These are phyloP conservation scores for Aricia agestis DNA, from an alignment of 1,140 invertebrate species.

Conservation along the genomic window DNA sequence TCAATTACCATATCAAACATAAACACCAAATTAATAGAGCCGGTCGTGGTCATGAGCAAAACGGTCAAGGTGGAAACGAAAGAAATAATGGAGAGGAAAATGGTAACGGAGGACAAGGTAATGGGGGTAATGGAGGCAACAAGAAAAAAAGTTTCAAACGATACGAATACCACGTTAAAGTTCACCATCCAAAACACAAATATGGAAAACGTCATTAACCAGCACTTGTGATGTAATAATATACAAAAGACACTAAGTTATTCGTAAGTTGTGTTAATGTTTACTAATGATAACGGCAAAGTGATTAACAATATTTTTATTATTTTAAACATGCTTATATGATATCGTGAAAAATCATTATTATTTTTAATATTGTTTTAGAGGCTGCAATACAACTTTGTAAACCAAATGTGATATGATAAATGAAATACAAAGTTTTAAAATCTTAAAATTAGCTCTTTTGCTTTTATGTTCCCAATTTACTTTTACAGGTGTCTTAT, in stretches of 20 bases:
- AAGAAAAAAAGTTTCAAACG: slow-evolving; percentile 11
- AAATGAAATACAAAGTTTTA: background rate
- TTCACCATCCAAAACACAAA: slow-evolving; percentile 17
- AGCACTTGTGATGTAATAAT: background rate
- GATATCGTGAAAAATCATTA: background rate
- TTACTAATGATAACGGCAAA: too few species aligned
- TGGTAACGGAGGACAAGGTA: background rate
- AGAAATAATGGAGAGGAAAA: background rate
- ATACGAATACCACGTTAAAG: slow-evolving; percentile 17
- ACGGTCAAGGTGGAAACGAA: background rate
- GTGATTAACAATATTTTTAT: too few species aligned
- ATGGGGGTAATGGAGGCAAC: slow-evolving; percentile 10
- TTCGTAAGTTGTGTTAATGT: too few species aligned
- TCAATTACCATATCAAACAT: slow-evolving; percentile 5
- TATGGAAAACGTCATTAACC: background rate
- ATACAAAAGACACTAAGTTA: background rate
- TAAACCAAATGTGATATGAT: background rate
- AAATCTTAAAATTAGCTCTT: background rate
- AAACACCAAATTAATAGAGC: background rate
- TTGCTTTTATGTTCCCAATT: background rate
- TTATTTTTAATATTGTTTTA: background rate
- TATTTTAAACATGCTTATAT: background rate
- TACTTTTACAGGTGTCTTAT: background rate
- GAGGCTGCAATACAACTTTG: background rate
- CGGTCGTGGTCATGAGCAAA: background rate